Evolutionary conservation across 2,113 vertebrate genomes (phyloP).

Genomic region (Tupaia chinensis): DNA sequence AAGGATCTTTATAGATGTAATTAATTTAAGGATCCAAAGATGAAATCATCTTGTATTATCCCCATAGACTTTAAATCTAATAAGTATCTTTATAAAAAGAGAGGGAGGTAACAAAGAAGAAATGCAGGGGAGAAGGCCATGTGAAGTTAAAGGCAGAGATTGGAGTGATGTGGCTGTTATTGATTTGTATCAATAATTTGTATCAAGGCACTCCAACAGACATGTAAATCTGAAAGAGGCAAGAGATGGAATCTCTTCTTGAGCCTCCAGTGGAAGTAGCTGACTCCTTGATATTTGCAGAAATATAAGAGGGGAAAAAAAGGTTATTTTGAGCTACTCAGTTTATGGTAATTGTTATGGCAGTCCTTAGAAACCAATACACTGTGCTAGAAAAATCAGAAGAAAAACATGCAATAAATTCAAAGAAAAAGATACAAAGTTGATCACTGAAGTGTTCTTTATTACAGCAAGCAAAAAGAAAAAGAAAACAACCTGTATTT

Average conservation of each 20-base stretch:
- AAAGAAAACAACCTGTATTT: not conserved
- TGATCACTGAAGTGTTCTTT: not conserved
- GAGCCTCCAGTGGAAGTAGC: not conserved
- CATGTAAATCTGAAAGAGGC: not conserved
- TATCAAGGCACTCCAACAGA: not conserved
- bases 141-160: not conserved
- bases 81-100: not conserved
- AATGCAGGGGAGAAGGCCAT: not conserved
- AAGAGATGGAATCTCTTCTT: not conserved
- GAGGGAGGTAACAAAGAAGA: not conserved
- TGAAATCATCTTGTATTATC: not conserved
- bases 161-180: not conserved
- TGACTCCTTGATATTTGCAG: not conserved
- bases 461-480: not conserved
- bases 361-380: not conserved
- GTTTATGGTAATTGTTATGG: not conserved
- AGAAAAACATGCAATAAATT: not conserved
- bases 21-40: not conserved
- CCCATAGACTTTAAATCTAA: not conserved
- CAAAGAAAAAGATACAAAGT: not conserved
- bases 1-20: not conserved
- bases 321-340: not conserved
- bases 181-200: no score
- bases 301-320: not conserved
- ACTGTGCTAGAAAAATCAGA: not conserved